Conservation (phyloP, 2,113 vertebrate species). For the Lophius piscatorius region DNA sequence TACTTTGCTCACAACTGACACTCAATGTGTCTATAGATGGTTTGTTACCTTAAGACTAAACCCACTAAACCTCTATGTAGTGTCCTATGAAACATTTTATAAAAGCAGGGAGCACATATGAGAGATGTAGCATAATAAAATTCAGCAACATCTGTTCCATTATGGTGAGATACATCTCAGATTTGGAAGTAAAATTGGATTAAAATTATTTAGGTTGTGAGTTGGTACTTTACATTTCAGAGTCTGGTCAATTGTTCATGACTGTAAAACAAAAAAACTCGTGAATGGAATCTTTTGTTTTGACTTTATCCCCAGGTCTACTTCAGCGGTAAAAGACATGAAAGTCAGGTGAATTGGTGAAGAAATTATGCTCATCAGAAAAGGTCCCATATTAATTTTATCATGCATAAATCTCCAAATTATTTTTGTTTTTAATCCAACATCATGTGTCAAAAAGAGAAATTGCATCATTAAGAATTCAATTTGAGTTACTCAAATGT, state of each 20-base stretch:
- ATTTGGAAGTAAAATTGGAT: constrained; percentile 15
- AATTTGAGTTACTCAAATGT: too few species aligned
- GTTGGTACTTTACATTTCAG: constrained; percentile 31
- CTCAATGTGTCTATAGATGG: not conserved
- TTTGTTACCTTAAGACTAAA: constrained; percentile 1
- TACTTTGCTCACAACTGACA: constrained; percentile 18
- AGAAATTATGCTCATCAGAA: too few species aligned
- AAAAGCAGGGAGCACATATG: constrained; percentile 11
- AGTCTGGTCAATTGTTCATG: constrained; percentile 18
- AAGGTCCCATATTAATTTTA: too few species aligned
- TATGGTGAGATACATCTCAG: constrained; percentile 25
- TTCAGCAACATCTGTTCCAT: constrained; percentile 50
- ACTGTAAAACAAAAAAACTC: constrained; percentile 11
- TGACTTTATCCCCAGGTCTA: not conserved
- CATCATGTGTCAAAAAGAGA: too few species aligned
- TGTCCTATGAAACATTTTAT: constrained; percentile 26
- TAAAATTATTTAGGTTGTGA: constrained; percentile 15
- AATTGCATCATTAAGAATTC: too few species aligned
- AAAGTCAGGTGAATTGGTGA: too few species aligned
- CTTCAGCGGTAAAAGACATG: too few species aligned
- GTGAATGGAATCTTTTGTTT: not conserved
- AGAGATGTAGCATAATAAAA: constrained; percentile 20
- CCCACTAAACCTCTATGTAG: not conserved
- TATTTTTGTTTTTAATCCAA: too few species aligned
- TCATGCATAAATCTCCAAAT: too few species aligned